These are phyloP conservation scores for Epinotia nisella DNA, from an alignment of 2,888 invertebrate genomes.

Conservation along the genomic window DNA sequence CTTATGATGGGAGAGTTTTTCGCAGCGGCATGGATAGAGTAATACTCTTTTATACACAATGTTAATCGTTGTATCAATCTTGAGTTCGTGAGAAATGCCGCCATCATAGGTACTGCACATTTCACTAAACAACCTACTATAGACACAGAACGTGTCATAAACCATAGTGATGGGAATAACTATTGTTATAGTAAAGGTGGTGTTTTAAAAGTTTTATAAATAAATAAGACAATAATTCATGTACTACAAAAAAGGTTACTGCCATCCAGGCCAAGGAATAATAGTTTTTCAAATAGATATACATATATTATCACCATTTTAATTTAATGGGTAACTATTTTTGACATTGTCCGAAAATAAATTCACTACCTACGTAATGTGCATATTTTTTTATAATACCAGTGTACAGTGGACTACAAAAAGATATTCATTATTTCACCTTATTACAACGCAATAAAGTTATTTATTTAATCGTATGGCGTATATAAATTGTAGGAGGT, in stretches of 20 bases:
- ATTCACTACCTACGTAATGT: background rate
- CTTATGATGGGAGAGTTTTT: background rate
- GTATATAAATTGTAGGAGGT: no score
- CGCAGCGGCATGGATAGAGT: background rate
- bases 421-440: no score
- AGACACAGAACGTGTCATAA: constrained; percentile 1
- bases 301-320: background rate
- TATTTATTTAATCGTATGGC: no score
- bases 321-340: background rate
- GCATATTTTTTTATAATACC: no score
- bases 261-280: constrained; percentile 25
- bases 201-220: constrained; percentile 24
- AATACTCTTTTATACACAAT: background rate
- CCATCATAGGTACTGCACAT: background rate
- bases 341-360: background rate
- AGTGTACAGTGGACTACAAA: no score
- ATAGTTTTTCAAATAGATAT: background rate
- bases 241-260: constrained; percentile 46
- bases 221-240: constrained; percentile 60
- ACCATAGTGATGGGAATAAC: constrained; percentile 19
- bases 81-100: background rate
- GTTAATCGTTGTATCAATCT: constrained; percentile 1
- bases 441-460: no score
- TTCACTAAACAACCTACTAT: background rate
- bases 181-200: constrained; percentile 8